These are phyloP conservation scores for Porites evermanni DNA, from an alignment of 92 coral and sea anemone genomes.

Conservation along the genomic window DNA sequence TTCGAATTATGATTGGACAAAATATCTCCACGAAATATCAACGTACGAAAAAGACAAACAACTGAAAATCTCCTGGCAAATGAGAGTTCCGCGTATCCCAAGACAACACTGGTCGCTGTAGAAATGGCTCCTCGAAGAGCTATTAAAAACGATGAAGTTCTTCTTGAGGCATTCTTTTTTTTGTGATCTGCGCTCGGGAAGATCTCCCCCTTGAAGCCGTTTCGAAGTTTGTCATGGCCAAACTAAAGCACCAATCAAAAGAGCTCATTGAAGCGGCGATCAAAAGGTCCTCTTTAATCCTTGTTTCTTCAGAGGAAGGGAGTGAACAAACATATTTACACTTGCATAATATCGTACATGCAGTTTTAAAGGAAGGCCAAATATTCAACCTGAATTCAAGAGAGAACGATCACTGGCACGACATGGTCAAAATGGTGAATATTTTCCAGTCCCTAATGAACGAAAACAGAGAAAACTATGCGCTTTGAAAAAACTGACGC, in stretches of 20 bases:
- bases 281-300: slow-evolving; percentile 27
- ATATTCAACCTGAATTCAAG: background rate
- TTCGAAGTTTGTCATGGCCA: slow-evolving; percentile 7
- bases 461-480: background rate
- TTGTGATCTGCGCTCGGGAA: slow-evolving; percentile 31
- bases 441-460: background rate
- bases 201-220: slow-evolving; percentile 20
- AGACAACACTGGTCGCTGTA: slow-evolving; percentile 43
- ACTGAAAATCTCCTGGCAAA: slow-evolving; percentile 39
- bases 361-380: background rate
- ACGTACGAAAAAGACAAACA: slow-evolving; percentile 16
- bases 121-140: slow-evolving; percentile 41
- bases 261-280: slow-evolving; percentile 35
- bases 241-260: slow-evolving; percentile 4
- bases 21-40: slow-evolving; percentile 20
- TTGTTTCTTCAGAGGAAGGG: background rate
- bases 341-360: background rate
- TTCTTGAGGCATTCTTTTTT: slow-evolving; percentile 26
- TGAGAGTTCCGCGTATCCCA: slow-evolving; percentile 23
- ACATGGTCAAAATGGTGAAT: background rate
- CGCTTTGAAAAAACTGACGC: background rate
- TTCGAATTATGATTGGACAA: slow-evolving; percentile 33
- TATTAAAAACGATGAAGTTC: slow-evolving; percentile 13
- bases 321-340: background rate
- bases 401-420: background rate